phyloP scores from a whole-genome alignment of 2,113 vertebrate genomes.

The Eubucco bourcierii region DNA sequence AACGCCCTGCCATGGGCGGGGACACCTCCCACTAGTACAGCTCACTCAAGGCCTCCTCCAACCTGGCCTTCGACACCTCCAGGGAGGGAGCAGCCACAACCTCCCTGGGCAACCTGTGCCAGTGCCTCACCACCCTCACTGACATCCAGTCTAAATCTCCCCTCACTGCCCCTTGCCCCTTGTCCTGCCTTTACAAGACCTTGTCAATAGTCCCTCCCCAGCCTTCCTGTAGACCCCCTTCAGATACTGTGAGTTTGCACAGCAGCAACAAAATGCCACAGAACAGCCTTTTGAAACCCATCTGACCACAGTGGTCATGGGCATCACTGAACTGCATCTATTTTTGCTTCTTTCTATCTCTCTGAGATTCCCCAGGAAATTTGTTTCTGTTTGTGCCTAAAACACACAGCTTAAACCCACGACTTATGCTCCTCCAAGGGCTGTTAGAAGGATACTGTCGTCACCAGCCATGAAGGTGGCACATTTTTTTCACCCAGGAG shows the following conservation, averaged over 20 bases:
- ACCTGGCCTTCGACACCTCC: too few relatives aligned
- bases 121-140: too few relatives aligned
- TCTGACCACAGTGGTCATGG: background rate
- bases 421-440: background rate
- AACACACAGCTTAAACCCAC: background rate
- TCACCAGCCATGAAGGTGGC: background rate
- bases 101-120: too few relatives aligned
- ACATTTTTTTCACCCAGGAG: background rate
- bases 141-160: too few relatives aligned
- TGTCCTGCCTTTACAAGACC: too few relatives aligned
- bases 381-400: background rate
- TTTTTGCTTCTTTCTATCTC: background rate
- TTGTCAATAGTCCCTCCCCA: too few relatives aligned
- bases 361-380: background rate
- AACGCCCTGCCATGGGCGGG: too few relatives aligned
- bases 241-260: background rate
- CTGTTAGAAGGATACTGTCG: background rate
- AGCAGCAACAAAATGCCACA: background rate
- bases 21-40: too few relatives aligned
- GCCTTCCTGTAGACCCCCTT: too few relatives aligned
- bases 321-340: background rate
- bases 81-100: too few relatives aligned
- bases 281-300: background rate
- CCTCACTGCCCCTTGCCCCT: too few relatives aligned
- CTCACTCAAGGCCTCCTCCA: too few relatives aligned